A percentile compares a stretch with the other conserved stretches of the same genome.
Evolutionary conservation across 2,797 vertebrate species (phyloP).

Genomic region (Saxicola maurus): DNA sequence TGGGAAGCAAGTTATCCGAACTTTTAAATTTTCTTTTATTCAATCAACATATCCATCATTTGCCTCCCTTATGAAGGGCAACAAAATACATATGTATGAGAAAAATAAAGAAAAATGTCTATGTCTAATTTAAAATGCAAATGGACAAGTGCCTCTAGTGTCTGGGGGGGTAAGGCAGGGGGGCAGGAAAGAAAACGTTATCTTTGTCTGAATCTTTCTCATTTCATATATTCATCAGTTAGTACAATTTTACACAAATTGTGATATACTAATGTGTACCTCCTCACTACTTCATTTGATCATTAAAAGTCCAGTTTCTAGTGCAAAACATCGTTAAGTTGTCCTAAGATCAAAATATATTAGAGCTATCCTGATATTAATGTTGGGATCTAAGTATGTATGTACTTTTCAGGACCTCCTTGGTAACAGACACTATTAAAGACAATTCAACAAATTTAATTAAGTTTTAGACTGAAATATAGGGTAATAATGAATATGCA

Average conservation of each 20-base stretch:
- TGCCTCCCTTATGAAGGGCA: background rate
- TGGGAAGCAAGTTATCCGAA: background rate
- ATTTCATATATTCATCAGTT: background rate
- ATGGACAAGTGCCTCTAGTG: background rate
- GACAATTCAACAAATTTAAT: background rate
- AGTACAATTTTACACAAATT: background rate
- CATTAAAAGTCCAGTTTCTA: background rate
- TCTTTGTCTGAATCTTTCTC: background rate
- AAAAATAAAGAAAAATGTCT: background rate
- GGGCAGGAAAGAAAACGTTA: background rate
- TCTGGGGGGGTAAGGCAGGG: fast-evolving
- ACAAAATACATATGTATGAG: background rate
- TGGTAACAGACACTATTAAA: background rate
- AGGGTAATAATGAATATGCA: background rate
- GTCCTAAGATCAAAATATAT: background rate
- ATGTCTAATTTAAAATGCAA: background rate
- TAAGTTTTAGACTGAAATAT: background rate
- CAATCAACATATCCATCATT: fast-evolving
- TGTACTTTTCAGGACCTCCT: background rate
- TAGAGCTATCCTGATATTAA: background rate
- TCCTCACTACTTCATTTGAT: background rate
- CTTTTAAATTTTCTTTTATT: background rate
- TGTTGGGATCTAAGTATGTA: background rate
- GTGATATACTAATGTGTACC: background rate
- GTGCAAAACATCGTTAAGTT: background rate